phyloP scores from a whole-genome alignment of 2,113 vertebrate species.

The Oryzias woworae region DNA sequence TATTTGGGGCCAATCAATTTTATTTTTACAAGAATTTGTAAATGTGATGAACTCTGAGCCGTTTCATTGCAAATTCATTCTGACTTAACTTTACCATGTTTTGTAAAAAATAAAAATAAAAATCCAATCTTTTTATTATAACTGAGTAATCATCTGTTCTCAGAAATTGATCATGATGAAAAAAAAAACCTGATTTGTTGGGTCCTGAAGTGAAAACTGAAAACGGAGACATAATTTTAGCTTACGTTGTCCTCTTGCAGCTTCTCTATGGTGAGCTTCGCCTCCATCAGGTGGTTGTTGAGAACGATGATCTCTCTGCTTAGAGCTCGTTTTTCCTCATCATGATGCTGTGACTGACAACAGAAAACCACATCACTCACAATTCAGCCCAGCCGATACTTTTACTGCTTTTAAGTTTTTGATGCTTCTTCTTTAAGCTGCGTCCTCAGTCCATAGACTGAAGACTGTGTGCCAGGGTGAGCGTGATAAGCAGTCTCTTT shows the following conservation, averaged over 20 bases:
- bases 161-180: background rate
- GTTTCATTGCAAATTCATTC: too few species aligned
- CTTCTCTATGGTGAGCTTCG: constrained; percentile 97
- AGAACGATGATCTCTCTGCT: constrained; percentile 96
- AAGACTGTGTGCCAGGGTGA: too few species aligned
- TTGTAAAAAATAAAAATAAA: too few species aligned
- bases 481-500: too few species aligned
- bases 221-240: constrained; percentile 68
- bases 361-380: background rate
- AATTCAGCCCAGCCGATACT: too few species aligned
- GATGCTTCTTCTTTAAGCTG: background rate
- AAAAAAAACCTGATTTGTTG: background rate
- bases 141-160: background rate
- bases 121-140: too few species aligned
- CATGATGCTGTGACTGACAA: constrained; percentile 89
- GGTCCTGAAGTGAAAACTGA: background rate
- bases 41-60: too few species aligned
- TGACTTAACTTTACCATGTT: too few species aligned
- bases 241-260: constrained; percentile 95
- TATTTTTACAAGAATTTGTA: too few species aligned
- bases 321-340: constrained; percentile 94
- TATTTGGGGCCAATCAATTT: too few species aligned
- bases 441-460: too few species aligned
- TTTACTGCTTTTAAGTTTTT: background rate
- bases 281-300: constrained; percentile 96